Evolutionary conservation across 2,797 vertebrate genomes (phyloP).

Genomic region (Semotilus atromaculatus): DNA sequence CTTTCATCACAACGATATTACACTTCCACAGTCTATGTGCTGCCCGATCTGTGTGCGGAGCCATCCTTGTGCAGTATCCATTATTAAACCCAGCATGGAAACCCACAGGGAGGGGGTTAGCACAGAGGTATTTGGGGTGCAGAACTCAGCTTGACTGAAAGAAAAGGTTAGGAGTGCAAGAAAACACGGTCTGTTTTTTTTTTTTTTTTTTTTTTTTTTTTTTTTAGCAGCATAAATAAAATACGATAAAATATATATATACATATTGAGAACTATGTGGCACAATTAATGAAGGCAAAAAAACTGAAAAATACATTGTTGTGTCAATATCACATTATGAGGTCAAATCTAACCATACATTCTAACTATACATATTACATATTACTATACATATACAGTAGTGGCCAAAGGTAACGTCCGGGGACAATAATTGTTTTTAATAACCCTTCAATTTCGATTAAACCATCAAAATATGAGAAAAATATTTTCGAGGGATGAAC

Average conservation of each 20-base stretch:
- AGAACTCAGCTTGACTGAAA: neutral
- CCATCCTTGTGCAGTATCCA: slow-evolving; percentile 22
- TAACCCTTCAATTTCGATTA: neutral
- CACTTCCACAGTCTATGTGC: slow-evolving; percentile 33
- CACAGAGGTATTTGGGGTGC: neutral
- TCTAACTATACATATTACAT: neutral
- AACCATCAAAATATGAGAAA: neutral
- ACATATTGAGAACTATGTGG: neutral
- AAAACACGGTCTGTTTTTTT: neutral
- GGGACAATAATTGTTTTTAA: neutral
- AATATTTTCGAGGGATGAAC: neutral
- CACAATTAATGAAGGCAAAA: neutral
- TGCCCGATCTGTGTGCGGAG: slow-evolving; percentile 11
- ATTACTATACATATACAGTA: too few relatives aligned
- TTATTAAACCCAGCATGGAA: slow-evolving; percentile 55
- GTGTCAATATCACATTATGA: too few relatives aligned
- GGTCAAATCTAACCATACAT: neutral
- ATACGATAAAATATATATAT: too few relatives aligned
- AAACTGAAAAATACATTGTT: neutral
- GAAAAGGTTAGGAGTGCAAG: slow-evolving; percentile 2
- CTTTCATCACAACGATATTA: slow-evolving; percentile 69
- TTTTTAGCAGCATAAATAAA: neutral
- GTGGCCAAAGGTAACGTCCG: neutral
- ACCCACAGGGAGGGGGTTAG: neutral
- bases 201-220: neutral